Base-by-base conservation (phyloP, 2,113 vertebrate species). In the Noctilio leporinus region DNA sequence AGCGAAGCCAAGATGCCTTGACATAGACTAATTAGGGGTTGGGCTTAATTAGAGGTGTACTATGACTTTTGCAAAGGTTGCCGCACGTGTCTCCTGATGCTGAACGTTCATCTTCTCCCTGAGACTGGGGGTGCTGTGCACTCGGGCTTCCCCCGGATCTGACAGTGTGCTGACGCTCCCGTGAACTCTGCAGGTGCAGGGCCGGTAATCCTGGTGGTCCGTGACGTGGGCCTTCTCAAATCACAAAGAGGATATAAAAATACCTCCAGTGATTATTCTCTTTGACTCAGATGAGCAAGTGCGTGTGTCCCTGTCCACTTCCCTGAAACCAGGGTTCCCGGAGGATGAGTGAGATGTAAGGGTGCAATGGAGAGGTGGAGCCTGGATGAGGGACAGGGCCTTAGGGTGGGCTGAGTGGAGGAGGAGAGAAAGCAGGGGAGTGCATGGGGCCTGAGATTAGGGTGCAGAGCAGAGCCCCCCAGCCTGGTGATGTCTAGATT, bases 191-290 rank as follows among this genome's bases (percentile, higher is more conserved):
- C 15, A n/a, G 49, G n/a, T 20, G 11, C n/a, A 19, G 55, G 10
- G 8, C 72, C 40, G 26, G 30, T 96, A 83, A 97, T 93, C 96
- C 77, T 94, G 87, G 84, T 86, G 90, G 97, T 95, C 98, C 96
- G 93, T 95, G 92, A 97, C 97, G 86, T 95, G 95, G 97, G 93
- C 86, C 92, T 97, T 96, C 95, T 96, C 75, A 86, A 86, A 92
- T 96, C 88, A 86, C 91, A 96, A 89, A 94, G 95, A 95, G 45
- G 75, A 76, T 49, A 76, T 94, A 97, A 97, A 97, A 97, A 97
- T 92, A 96, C 95, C 89, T 87, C 96, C 57, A 47, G 96, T 94
- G 26, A 11, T 96, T 97, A 96, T 88, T 0, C 0, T 64, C 86
- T 73, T 87, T 59, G 76, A 80, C 4, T 30, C 51, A 65, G 75